Evolutionary conservation across 2,113 vertebrate genomes (phyloP).

Genomic region (Callocephalon fimbriatum): DNA sequence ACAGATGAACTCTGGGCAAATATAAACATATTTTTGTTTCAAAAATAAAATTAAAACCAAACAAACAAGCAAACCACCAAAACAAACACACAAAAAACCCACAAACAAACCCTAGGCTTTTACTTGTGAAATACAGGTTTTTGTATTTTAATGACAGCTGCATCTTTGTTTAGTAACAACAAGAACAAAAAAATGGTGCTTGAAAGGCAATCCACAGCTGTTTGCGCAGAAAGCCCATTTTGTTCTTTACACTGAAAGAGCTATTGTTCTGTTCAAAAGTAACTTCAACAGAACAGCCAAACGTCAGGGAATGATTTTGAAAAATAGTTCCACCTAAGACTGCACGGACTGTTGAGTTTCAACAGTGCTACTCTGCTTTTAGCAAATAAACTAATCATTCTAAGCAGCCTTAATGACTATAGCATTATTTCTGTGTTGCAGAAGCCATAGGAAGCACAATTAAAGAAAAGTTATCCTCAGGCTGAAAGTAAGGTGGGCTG

Average conservation of each 20-base stretch:
- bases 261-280: neutral
- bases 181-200: neutral
- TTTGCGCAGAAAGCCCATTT: neutral
- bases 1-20: neutral
- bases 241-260: conserved; percentile 1
- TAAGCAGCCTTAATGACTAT: neutral
- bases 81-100: too few species aligned
- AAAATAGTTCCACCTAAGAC: neutral
- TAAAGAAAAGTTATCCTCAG: neutral
- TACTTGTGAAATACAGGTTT: neutral
- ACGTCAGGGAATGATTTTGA: neutral
- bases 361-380: neutral
- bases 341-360: neutral
- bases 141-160: neutral
- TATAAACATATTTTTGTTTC: neutral
- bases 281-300: neutral
- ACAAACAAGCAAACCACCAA: neutral
- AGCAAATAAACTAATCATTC: neutral
- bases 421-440: neutral
- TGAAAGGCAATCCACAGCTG: neutral
- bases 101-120: neutral
- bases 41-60: neutral
- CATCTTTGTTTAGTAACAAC: neutral
- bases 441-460: neutral
- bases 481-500: neutral